Evolutionary conservation across 2,113 vertebrate genomes (phyloP), one percentile per base, ranked within the genome.

Genomic region (Hypocryptadius cinnamomeus): DNA sequence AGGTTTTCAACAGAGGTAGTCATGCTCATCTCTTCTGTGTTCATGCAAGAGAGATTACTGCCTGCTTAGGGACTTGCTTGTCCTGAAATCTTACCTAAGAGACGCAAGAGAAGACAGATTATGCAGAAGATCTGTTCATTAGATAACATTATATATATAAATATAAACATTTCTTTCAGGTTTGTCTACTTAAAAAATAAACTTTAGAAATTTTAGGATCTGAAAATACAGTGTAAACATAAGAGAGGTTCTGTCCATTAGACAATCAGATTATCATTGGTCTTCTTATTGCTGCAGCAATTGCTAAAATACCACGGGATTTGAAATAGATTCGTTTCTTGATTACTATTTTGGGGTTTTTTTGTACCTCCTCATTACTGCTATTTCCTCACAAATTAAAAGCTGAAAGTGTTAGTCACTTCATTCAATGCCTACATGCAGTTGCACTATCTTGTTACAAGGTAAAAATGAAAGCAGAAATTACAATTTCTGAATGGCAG

Each of bases 271-370:
- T 79, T 73, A 23, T 87, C 8, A 42, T 11, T 69, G 18, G 44
- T 40, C 35, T 51, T 72, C 31, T 19, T 79, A 15, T 53, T 93
- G 42, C 56, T 90, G 31, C 6, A 4, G 39, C 18, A 61, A 45
- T 63, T 83, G 54, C 64, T 89, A 89, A 81, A 76, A 91, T 77
- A 65, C 42, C 31, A 59, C 3, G 8, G 14, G 18, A 74, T 10
- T 80, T 35, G 65, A 61, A 80, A 63, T 13, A 72, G 13, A 35
- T 77, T 50, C 2, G 3, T 83, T 90, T 65, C 28, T 56, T 78
- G 54, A 69, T 83, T 15, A 68, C 35, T 70, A 1, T 35, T 78
- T 66, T 4, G 4, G 17, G 0, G 0, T 6, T 1, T 33, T 68
- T 59, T 64, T 8, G 56, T 79, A 17, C 80, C 22, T 89, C 28